Base-by-base conservation (phyloP, 2,797 vertebrate genomes). In the Pogonophryne albipinna region DNA sequence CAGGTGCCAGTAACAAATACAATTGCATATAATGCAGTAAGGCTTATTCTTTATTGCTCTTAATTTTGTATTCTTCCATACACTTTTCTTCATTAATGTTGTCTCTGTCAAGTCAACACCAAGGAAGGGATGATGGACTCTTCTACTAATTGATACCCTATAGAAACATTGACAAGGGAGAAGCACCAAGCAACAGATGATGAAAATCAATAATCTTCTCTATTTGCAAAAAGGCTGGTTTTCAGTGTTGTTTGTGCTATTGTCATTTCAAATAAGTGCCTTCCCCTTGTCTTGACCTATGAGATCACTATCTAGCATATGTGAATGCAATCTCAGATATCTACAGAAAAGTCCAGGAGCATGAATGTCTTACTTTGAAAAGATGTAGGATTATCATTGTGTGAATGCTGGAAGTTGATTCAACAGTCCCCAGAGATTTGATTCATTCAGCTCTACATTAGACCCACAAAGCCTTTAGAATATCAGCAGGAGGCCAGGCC, bases 401-500 rank as follows among this genome's bases (percentile, higher is more conserved):
- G 34, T 38, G 6, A 38, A 38, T 38, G 34, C 34, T 38, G 34
- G 34, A 38, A 38, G 34, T 9, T 42, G 64, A 56, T 42, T 11
- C 4, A 49, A 57, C 9, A n/a, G 80, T 76, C 65, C 65, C 52
- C 56, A 58, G 8, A 9, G 34, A 8, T 38, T 38, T 38, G 34
- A 9, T 38, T 44, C 67, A 7, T 49, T 41, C 16, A 52, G 31
- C 71, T 65, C 51, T 6, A 34, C 6, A 34, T 8, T 38, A 38
- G 34, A 38, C 34, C 34, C 34, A 38, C 34, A 38, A 38, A 38
- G 34, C 6, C 34, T 38, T 7, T 38, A 63, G 52, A 31, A 49
- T 61, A 53, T 49, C 66, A 72, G 74, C 60, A 69, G 65, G 53
- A 76, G 16, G 58, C 45, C 51, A 8, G 17, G 44, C 0, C 55